Evolutionary conservation across 2,888 invertebrate species (phyloP).

Genomic region (Catocala nupta): DNA sequence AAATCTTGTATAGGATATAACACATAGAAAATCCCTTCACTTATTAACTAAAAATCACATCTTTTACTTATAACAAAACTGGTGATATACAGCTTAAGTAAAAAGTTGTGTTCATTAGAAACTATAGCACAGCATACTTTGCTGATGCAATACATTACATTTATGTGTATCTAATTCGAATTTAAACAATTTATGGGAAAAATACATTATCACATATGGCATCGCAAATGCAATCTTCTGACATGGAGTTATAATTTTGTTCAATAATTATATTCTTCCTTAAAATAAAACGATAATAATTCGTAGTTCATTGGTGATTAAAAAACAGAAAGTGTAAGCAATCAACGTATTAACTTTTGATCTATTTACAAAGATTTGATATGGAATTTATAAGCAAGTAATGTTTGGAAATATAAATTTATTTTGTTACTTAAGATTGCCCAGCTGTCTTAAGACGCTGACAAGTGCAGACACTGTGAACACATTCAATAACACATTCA

Average conservation of each 20-base stretch:
- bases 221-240: background rate
- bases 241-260: background rate
- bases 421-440: background rate
- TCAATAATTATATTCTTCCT: background rate
- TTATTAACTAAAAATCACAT: slow-evolving; percentile 65
- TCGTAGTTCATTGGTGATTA: no score
- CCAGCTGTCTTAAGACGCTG: background rate
- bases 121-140: background rate
- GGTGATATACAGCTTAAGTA: slow-evolving; percentile 34
- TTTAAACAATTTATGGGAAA: background rate
- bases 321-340: background rate
- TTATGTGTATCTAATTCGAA: background rate
- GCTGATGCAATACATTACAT: background rate
- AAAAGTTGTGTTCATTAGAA: slow-evolving; percentile 22
- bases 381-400: background rate
- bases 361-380: slow-evolving; percentile 16
- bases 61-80: slow-evolving; percentile 57
- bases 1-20: slow-evolving; percentile 35
- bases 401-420: slow-evolving; percentile 17
- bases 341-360: background rate
- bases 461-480: slow-evolving; percentile 26
- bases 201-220: slow-evolving; percentile 3
- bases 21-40: slow-evolving; percentile 47
- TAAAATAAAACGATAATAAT: background rate
- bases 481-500: slow-evolving; percentile 41